phyloP scores from a whole-genome alignment of 2,797 vertebrate genomes.

The Sandelia bainsii region DNA sequence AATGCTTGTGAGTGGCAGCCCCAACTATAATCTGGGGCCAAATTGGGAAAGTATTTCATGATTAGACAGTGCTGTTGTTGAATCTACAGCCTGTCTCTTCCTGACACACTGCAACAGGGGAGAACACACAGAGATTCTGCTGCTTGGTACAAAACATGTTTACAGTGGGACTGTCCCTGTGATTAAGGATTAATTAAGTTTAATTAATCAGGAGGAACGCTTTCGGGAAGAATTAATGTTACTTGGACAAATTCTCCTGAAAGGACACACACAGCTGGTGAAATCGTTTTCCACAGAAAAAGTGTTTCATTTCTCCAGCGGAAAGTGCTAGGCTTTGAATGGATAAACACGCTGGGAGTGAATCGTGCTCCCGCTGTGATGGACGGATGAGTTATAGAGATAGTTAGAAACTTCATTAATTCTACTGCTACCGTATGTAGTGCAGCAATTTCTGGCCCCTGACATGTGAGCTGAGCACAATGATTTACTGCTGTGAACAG shows the following conservation, averaged over 20 bases:
- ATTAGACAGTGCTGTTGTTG: constrained; percentile 2
- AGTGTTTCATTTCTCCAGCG: background rate
- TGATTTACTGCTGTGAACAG: constrained; percentile 8
- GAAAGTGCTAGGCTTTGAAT: constrained; percentile 8
- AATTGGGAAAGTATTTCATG: background rate
- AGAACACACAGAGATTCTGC: constrained; percentile 22
- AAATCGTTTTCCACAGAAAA: constrained; percentile 13
- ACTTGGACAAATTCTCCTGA: constrained; percentile 35
- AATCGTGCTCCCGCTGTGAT: constrained; percentile 24
- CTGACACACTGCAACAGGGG: background rate
- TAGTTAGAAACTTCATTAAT: constrained; percentile 22
- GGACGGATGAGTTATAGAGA: constrained; percentile 32
- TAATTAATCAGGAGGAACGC: constrained; percentile 54
- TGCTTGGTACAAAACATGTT: constrained; percentile 40
- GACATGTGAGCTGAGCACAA: constrained; percentile 1
- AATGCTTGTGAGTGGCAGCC: background rate
- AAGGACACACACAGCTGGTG: constrained; percentile 21
- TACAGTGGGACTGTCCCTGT: constrained; percentile 35
- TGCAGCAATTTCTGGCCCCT: constrained; percentile 8
- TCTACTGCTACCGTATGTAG: background rate
- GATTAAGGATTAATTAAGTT: constrained; percentile 56
- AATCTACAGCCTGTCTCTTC: background rate
- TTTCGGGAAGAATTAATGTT: constrained; percentile 51
- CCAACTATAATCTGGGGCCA: background rate
- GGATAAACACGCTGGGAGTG: constrained; percentile 3